Conservation (phyloP, 2,113 vertebrate genomes). For the Myodes glareolus region DNA sequence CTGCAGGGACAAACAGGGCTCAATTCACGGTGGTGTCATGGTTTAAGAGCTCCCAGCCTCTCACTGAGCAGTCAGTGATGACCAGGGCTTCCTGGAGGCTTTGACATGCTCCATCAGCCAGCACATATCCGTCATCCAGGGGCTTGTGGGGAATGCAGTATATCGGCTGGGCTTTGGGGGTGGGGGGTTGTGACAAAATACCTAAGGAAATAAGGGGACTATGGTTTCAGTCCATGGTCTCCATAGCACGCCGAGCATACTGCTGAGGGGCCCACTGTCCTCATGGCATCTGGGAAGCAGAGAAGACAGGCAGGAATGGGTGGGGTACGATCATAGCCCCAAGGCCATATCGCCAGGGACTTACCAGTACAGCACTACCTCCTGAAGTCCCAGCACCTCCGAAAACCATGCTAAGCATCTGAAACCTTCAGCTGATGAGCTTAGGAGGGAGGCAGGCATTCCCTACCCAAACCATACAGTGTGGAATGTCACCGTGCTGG, state of each 20-base stretch:
- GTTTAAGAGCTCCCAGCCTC: background rate
- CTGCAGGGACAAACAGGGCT: background rate
- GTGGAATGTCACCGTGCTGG: background rate
- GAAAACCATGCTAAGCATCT: background rate
- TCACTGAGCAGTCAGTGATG: background rate
- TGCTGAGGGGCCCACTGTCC: background rate
- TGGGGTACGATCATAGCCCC: background rate
- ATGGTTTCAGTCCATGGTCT: background rate
- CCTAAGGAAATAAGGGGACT: background rate
- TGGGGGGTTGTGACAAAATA: background rate
- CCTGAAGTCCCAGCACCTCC: background rate
- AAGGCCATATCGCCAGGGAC: background rate
- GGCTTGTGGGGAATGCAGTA: too few species aligned
- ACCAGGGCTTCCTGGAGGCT: background rate
- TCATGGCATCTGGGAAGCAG: background rate
- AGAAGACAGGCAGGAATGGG: background rate
- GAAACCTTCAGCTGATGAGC: background rate
- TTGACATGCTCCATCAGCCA: accelerated
- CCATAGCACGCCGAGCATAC: background rate
- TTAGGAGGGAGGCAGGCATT: background rate
- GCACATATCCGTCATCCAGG: too few species aligned
- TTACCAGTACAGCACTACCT: background rate
- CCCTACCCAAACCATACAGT: background rate
- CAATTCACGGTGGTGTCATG: background rate
- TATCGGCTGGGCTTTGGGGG: background rate